Evolutionary conservation across 2,888 invertebrate species (phyloP), one percentile per base, ranked within the genome.

Genomic region (Corbicula japonica): DNA sequence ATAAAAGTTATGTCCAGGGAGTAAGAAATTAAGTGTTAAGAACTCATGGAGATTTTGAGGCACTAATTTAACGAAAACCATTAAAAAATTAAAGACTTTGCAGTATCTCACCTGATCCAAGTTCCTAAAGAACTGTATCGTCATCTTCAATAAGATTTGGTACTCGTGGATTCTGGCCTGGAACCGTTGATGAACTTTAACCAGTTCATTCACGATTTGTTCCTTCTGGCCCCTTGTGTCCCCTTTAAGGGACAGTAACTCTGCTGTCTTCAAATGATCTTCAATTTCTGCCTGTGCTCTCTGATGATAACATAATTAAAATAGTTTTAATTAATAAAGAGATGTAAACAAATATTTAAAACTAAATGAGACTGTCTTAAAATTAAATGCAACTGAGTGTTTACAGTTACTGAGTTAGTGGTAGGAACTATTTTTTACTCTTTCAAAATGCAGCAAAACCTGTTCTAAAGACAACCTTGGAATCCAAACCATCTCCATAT

Each of bases 101-200:
- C 10, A 28, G 6, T 28, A 10, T 52, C 80, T 50, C 90, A 95
- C 95, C 94, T 95, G 94, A 79, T 94, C 93, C 73, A 96, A 93
- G 89, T 95, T 96, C 86, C 95, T 95, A 93, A 96, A 96, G 93
- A 96, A 96, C 62, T 95, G 95, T 79, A 96, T 95, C 61, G 96
- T 94, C 94, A 96, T 95, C 91, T 96, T 96, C 62, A 96, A 92
- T 61, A 97, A 93, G 26, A 95, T 95, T 90, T 96, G 95, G 90
- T 97, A 97, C 87, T 97, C 96, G 18, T 95, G 95, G 52, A 96
- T 95, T 72, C 96, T 95, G 75, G 95, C 95, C 87, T 96, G 95
- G 73, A 97, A 93, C 86, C 95, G 95, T 76, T 95, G 95, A 89
- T 95, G 95, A 65, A 96, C 95, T 84, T 96, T 95, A 70, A 95